Evolutionary conservation across 2,113 vertebrate species (phyloP).

Genomic region (Orcinus orca): DNA sequence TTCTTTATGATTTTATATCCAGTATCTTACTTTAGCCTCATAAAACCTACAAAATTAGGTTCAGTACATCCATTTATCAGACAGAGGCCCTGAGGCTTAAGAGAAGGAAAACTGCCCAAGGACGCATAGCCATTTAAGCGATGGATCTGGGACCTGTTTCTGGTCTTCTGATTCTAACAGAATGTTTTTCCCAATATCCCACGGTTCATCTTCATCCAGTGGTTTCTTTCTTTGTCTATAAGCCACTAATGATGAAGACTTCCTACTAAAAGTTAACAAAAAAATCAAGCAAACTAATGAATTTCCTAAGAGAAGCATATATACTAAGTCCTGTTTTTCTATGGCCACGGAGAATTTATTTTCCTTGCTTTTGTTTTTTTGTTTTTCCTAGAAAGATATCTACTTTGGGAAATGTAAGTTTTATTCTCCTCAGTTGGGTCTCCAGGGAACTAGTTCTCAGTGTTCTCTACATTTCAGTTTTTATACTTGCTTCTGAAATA

Average conservation of each 20-base stretch:
- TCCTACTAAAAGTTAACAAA: neutral
- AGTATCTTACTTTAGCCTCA: neutral
- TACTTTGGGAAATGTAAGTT: neutral
- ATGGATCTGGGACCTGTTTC: neutral
- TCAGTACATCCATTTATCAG: neutral
- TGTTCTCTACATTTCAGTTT: neutral
- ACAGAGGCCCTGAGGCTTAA: conserved; percentile 40
- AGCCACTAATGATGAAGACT: neutral
- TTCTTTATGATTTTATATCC: neutral
- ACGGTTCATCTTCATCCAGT: neutral
- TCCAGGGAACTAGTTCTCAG: neutral
- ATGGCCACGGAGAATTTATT: neutral
- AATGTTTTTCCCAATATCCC: neutral
- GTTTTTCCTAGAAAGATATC: neutral
- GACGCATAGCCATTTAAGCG: neutral
- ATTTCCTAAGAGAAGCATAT: neutral
- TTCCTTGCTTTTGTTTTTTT: neutral
- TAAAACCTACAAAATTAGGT: neutral
- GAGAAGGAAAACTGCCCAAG: rapidly evolving
- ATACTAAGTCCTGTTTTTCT: neutral
- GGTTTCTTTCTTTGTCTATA: neutral
- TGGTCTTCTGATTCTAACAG: neutral
- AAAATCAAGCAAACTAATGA: neutral
- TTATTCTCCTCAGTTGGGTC: neutral
- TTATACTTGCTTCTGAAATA: neutral